phyloP scores from a whole-genome alignment of 2,797 vertebrate species.

The Leptoclinus maculatus region DNA sequence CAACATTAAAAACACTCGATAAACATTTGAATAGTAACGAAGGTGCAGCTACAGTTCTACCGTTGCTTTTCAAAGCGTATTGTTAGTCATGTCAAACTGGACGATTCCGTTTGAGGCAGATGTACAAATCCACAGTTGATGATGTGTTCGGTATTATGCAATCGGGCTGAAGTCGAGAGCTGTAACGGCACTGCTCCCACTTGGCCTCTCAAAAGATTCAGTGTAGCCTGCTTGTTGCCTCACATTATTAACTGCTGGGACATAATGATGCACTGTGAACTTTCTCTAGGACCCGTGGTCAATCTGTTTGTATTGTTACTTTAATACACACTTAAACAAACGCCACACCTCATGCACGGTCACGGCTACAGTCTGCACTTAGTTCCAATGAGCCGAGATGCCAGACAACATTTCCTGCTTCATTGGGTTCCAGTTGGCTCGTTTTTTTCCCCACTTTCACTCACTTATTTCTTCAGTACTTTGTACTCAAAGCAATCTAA shows the following conservation, averaged over 20 bases:
- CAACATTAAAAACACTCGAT: neutral
- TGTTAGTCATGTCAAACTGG: slow-evolving; percentile 25
- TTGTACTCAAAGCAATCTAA: slow-evolving; percentile 12
- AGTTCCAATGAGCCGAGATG: slow-evolving; percentile 30
- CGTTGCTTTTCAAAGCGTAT: slow-evolving; percentile 22
- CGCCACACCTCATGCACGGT: slow-evolving; percentile 7
- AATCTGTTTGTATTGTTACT: neutral
- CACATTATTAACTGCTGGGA: slow-evolving; percentile 31
- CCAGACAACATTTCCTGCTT: slow-evolving; percentile 51
- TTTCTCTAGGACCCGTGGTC: neutral
- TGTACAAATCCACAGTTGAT: slow-evolving; percentile 52
- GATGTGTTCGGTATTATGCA: slow-evolving; percentile 53
- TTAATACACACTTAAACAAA: slow-evolving; percentile 8
- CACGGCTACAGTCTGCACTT: slow-evolving; percentile 2
- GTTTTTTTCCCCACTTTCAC: slow-evolving; percentile 17
- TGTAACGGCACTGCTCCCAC: slow-evolving; percentile 37
- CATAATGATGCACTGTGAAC: slow-evolving; percentile 27
- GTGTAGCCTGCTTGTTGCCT: slow-evolving; percentile 37
- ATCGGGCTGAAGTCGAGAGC: slow-evolving; percentile 39
- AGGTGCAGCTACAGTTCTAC: neutral
- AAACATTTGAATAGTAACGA: slow-evolving; percentile 15
- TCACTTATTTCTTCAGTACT: neutral
- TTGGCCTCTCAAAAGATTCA: slow-evolving; percentile 43
- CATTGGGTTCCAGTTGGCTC: slow-evolving; percentile 46
- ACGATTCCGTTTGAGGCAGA: slow-evolving; percentile 47